Evolutionary conservation across 2,113 vertebrate genomes (phyloP), one percentile per base, ranked within the genome.

Genomic region (Leptocoma aspasia): DNA sequence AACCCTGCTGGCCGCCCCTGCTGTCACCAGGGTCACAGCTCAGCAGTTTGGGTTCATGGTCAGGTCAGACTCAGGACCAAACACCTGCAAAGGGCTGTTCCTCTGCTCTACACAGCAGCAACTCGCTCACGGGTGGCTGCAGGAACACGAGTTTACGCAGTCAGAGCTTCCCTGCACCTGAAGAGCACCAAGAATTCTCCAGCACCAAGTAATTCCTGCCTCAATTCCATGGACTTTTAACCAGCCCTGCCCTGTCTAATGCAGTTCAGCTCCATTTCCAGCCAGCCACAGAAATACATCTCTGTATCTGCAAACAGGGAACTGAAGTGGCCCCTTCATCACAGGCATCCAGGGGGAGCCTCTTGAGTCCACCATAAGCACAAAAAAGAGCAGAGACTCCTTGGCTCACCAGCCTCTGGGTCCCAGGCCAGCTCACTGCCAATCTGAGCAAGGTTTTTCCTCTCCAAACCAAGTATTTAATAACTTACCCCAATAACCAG

Each of bases 91-190:
- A 53, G 1, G 7, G 69, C 26, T 1, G 0, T 11, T 77, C 28
- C 84, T 65, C 50, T 61, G 72, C 76, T 16, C 6, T 2, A 1
- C 6, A 4, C 37, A 26, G 19, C 35, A 33, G 59, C 4, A 64
- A 14, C 35, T 19, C 31, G 2, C 61, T 42, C 84, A 15, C 0
- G 1, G 6, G 4, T 1, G 13, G 24, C 42, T 72, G 69, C 35
- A 49, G 21, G 44, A 63, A 42, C 9, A 14, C 0, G 6, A 82
- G 20, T 6, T 53, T 2, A 30, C 41, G 54, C 27, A 53, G 13
- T 26, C 68, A 42, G 35, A 52, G 52, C 28, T 18, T 57, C 1
- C 1, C 27, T 31, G 41, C 33, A 8, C 39, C 31, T 39, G 47
- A 81, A 31, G 30, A 50, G 53, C 18, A 8, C 33, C 49, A 41